Evolutionary conservation across 2,113 vertebrate species (phyloP).

Genomic region (Polypterus bichir): DNA sequence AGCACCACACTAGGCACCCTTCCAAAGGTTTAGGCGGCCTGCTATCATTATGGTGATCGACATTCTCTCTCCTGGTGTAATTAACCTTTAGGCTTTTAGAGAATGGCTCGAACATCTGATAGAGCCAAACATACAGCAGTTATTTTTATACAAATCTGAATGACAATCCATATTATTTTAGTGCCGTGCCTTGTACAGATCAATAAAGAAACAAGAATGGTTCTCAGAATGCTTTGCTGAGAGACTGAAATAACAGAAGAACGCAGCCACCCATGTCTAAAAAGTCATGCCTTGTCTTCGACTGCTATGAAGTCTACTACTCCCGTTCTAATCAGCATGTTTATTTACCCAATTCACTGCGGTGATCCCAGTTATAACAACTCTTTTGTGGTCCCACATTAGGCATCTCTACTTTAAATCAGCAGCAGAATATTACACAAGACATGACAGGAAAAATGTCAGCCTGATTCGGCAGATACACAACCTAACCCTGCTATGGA

Average conservation of each 20-base stretch:
- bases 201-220: conserved; percentile 17
- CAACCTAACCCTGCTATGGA: no score
- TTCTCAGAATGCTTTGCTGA: conserved; percentile 40
- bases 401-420: no score
- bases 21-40: not conserved
- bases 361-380: not conserved
- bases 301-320: conserved; percentile 7
- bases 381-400: no score
- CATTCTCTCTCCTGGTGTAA: not conserved
- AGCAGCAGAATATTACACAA: no score
- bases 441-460: no score
- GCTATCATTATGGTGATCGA: not conserved
- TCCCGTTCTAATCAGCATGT: not conserved
- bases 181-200: conserved; percentile 26
- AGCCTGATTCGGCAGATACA: no score
- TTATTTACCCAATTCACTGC: not conserved
- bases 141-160: conserved; percentile 16
- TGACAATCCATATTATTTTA: conserved; percentile 1
- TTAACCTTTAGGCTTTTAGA: not conserved
- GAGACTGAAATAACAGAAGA: conserved; percentile 51
- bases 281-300: not conserved
- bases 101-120: not conserved
- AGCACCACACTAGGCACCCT: not conserved
- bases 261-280: conserved; percentile 36
- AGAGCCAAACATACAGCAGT: no score